These are phyloP conservation scores for Acleris emargana DNA, from an alignment of 2,888 invertebrate species.

Conservation along the genomic window DNA sequence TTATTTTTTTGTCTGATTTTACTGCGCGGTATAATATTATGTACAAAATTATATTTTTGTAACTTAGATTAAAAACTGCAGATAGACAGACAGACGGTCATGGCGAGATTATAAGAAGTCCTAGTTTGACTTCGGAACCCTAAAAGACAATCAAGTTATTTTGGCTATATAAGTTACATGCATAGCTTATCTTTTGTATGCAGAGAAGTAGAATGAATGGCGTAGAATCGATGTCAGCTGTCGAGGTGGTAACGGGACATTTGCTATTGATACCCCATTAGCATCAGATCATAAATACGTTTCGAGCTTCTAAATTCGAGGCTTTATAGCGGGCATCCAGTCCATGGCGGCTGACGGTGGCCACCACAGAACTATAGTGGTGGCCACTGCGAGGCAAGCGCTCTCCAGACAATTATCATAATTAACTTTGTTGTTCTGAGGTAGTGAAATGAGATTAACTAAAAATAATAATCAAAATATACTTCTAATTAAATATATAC, in stretches of 20 bases:
- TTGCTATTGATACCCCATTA: conserved; percentile 68
- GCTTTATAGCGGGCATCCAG: conserved; percentile 44
- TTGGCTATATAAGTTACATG: conserved; percentile 14
- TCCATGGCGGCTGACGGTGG: conserved; percentile 42
- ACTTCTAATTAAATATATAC: too few relatives aligned
- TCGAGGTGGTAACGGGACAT: conserved; percentile 60
- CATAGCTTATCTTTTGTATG: conserved; percentile 9
- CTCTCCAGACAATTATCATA: conserved; percentile 12
- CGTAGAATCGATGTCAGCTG: conserved; percentile 44
- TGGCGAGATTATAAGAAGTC: too few relatives aligned
- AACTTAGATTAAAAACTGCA: too few relatives aligned
- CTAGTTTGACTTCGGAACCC: too few relatives aligned
- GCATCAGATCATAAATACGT: conserved; percentile 63
- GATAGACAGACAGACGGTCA: too few relatives aligned
- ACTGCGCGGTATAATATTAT: too few relatives aligned
- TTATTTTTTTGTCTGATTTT: too few relatives aligned
- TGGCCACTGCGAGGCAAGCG: too few relatives aligned
- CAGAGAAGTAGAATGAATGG: conserved; percentile 64
- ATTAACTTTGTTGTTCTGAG: conserved; percentile 14
- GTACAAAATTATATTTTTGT: too few relatives aligned
- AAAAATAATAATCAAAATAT: too few relatives aligned
- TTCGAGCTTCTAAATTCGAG: conserved; percentile 44
- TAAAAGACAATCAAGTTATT: background rate
- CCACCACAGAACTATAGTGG: conserved; percentile 39
- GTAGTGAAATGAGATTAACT: conserved; percentile 3